Base-by-base conservation (phyloP, 2,888 invertebrate genomes). In the Phyllotreta cruciferae region DNA sequence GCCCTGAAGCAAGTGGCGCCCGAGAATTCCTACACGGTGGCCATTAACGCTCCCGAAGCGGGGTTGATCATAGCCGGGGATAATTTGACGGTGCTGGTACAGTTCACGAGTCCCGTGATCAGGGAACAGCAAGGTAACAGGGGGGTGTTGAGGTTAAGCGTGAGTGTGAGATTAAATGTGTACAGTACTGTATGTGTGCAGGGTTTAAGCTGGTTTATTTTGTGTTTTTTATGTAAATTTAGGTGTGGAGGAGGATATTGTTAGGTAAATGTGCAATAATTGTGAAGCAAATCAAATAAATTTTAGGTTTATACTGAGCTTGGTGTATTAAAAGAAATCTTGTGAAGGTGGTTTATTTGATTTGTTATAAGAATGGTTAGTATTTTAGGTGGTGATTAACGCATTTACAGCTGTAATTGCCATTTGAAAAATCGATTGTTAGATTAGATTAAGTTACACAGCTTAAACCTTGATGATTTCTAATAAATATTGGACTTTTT, bases 61-160 rank as follows among this genome's bases (percentile, higher is more conserved):
- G 92, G 93, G 6, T 88, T 97, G 66, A 85, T 88, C 49, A 93
- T 96, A 60, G 86, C 90, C 9, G 92, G 91, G 75, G 90, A 90
- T 64, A 92, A 93, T 55, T 90, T 93, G 63, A 86, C 87, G 56
- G 96, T 97, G 68, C 90, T 91, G 69, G 92, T 98, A 67, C 92
- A 93, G 67, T 86, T 98, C 67, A 97, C 97, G 55, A 96, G 97
- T 68, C 96, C 96, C 50, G 85, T 96, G 57, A 91, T 97, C 88
- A 88, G 97, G 65, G 96, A 96, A 81, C 87, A 90, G 45, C 87
- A 90, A 81, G 88, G 87, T 87, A 76, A 83, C 24, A 24, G 24
- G 69, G 62, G 69, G 67, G 69, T 66, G 66, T 49, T 52, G 49
- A 38, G 45, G 34, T 60, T 38, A 10, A 37, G n/a, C 50, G 56